Percentiles rank a stretch among this genome's conserved stretches.
These are phyloP conservation scores for Notothenia coriiceps DNA, from an alignment of 2,113 vertebrate species.

Conservation along the genomic window DNA sequence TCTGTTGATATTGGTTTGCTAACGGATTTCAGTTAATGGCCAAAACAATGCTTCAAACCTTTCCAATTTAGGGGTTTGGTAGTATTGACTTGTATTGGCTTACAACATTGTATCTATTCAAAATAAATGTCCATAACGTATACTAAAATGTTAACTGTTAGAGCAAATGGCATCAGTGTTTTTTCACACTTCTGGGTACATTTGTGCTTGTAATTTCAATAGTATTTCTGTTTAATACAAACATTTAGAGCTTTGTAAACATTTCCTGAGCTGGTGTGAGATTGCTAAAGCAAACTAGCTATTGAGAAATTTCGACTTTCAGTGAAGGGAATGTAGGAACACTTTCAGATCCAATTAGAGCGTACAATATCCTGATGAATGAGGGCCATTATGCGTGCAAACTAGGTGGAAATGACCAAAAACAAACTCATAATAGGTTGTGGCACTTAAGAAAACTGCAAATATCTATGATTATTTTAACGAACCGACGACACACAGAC, in stretches of 20 bases:
- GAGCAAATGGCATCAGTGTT: background rate
- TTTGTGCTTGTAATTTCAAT: background rate
- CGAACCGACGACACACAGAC: slow-evolving; percentile 1
- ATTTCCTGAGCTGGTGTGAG: slow-evolving; percentile 12
- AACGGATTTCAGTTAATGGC: background rate
- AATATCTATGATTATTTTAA: slow-evolving; percentile 19
- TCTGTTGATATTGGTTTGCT: no score
- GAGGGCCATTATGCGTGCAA: slow-evolving; percentile 28
- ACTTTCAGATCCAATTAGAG: slow-evolving; percentile 23
- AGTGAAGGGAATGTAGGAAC: slow-evolving; percentile 6
- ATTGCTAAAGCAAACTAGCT: slow-evolving; percentile 8
- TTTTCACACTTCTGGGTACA: background rate
- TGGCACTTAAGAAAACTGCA: slow-evolving; percentile 8
- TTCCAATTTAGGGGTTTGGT: no score
- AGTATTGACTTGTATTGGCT: no score
- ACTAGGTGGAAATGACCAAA: slow-evolving; percentile 29
- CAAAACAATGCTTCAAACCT: no score
- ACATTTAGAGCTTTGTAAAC: slow-evolving; percentile 12
- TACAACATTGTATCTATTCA: background rate
- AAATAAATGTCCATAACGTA: background rate
- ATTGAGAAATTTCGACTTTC: slow-evolving; percentile 30
- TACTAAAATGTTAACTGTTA: background rate
- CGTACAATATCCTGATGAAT: slow-evolving; percentile 33
- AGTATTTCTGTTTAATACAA: slow-evolving; percentile 8
- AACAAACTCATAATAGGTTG: background rate